A percentile compares a stretch with the other conserved stretches of the same genome.
phyloP scores from a whole-genome alignment of 2,888 invertebrate genomes.

The Pterobdella sp. region DNA sequence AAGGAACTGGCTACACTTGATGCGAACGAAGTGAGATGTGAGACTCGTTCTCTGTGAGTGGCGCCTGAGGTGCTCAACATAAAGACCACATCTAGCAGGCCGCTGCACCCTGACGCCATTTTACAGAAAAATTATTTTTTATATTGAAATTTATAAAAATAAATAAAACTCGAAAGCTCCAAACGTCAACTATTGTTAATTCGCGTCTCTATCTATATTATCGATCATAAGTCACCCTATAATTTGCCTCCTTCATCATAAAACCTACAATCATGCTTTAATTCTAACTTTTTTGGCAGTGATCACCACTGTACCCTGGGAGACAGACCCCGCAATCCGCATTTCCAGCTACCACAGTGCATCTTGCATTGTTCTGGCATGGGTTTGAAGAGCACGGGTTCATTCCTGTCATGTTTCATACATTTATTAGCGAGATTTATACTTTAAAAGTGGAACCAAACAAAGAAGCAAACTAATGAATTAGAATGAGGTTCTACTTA shows the following conservation, averaged over 20 bases:
- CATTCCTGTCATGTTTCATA: conserved; percentile 10
- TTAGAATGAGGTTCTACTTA: too few relatives aligned
- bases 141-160: too few relatives aligned
- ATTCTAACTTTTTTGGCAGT: conserved; percentile 35
- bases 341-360: conserved; percentile 33
- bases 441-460: too few relatives aligned
- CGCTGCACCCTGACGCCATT: conserved; percentile 31
- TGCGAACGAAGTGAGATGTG: conserved; percentile 32
- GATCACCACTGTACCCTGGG: conserved; percentile 32
- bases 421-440: background rate
- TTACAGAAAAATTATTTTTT: background rate
- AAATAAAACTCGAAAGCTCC: too few relatives aligned
- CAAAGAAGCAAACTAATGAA: too few relatives aligned
- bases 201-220: too few relatives aligned
- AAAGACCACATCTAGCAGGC: conserved; percentile 34
- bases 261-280: too few relatives aligned
- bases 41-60: conserved; percentile 32
- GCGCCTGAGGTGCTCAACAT: conserved; percentile 32
- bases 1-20: conserved; percentile 28
- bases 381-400: conserved; percentile 34
- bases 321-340: conserved; percentile 37
- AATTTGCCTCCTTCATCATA: background rate
- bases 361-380: conserved; percentile 35
- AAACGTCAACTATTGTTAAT: too few relatives aligned
- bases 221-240: too few relatives aligned